These are phyloP conservation scores for Slavum lentiscoides DNA, from an alignment of 2,888 invertebrate genomes.

Conservation along the genomic window DNA sequence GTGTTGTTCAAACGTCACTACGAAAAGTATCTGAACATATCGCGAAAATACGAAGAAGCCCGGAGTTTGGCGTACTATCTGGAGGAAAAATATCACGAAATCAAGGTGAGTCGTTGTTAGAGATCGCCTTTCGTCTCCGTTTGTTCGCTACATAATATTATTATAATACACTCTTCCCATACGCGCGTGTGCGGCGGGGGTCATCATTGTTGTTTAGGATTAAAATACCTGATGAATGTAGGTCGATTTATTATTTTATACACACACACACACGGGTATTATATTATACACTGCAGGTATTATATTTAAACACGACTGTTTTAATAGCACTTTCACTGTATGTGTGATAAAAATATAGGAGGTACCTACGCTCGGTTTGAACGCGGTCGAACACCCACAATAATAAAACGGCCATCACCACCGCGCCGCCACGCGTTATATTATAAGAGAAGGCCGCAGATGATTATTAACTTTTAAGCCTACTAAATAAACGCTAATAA, in stretches of 20 bases:
- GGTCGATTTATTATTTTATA: constrained; percentile 17
- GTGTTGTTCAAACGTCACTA: constrained; percentile 69
- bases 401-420: background rate
- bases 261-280: too few relatives aligned
- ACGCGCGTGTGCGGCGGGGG: too few relatives aligned
- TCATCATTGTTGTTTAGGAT: background rate
- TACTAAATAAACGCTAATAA: background rate
- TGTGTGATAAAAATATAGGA: background rate
- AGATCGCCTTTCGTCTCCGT: background rate
- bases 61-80: constrained; percentile 67
- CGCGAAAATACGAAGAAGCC: constrained; percentile 68
- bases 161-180: background rate
- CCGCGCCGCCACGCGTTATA: background rate
- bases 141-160: background rate
- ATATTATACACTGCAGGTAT: too few relatives aligned
- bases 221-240: background rate
- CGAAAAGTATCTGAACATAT: constrained; percentile 67
- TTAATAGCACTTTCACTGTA: constrained; percentile 23
- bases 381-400: constrained; percentile 21
- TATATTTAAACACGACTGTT: background rate
- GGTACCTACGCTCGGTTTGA: background rate
- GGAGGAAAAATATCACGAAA: constrained; percentile 69
- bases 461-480: constrained; percentile 10
- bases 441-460: constrained; percentile 2
- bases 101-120: constrained; percentile 63